Percentiles rank a stretch among this genome's conserved stretches.
phyloP scores from a whole-genome alignment of 2,888 invertebrate genomes.

The Caenorhabditis panamensis region DNA sequence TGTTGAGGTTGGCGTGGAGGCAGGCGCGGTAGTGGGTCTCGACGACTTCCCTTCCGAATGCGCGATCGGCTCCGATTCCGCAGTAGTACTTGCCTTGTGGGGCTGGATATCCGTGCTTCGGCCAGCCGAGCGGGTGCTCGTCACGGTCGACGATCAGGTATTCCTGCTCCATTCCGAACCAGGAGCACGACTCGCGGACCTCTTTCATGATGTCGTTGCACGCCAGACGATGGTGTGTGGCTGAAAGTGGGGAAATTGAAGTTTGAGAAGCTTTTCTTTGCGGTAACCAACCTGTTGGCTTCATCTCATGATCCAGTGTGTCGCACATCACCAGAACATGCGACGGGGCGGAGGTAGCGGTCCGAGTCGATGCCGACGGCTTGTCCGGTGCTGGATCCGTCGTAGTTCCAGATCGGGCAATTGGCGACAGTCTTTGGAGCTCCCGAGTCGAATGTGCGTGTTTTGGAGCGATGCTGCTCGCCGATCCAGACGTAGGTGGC shows the following conservation, averaged over 20 bases:
- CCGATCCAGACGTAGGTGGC: conserved; percentile 95
- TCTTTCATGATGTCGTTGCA: conserved; percentile 82
- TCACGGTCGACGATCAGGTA: conserved; percentile 83
- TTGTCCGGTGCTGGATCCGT: conserved; percentile 94
- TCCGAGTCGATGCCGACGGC: conserved; percentile 81
- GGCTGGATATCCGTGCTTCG: conserved; percentile 79
- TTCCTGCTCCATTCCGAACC: conserved; percentile 84
- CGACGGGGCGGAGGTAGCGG: conserved; percentile 80
- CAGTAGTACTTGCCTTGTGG: conserved; percentile 90
- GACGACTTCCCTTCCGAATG: conserved; percentile 94
- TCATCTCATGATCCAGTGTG: conserved; percentile 90
- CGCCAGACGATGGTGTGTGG: conserved; percentile 82
- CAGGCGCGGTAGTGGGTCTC: conserved; percentile 96
- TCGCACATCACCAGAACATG: conserved; percentile 77
- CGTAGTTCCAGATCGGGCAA: conserved; percentile 93
- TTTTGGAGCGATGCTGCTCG: conserved; percentile 91
- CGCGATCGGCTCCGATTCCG: conserved; percentile 95
- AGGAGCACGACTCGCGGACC: conserved; percentile 81
- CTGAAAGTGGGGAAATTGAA: conserved; percentile 35
- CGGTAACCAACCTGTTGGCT: conserved; percentile 86
- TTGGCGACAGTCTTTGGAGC: conserved; percentile 86
- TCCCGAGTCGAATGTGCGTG: conserved; percentile 87
- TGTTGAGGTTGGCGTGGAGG: conserved; percentile 92
- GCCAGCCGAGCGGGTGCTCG: conserved; percentile 79
- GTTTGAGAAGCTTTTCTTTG: background rate